These are phyloP conservation scores for Tenualosa ilisha DNA, from an alignment of 2,797 vertebrate genomes.

Conservation along the genomic window DNA sequence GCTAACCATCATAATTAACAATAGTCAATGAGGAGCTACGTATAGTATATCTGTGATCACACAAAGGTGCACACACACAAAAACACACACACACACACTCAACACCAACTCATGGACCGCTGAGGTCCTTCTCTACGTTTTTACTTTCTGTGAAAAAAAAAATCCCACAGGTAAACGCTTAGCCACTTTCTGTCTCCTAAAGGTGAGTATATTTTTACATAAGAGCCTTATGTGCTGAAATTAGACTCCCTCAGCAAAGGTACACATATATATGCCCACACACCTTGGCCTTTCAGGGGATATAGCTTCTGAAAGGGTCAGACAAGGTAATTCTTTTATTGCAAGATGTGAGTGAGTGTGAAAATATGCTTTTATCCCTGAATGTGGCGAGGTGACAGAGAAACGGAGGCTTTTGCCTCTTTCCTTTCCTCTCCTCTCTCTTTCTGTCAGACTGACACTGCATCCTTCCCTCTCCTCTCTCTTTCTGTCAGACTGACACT, in stretches of 20 bases:
- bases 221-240: not conserved
- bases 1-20: no score
- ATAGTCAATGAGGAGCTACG: no score
- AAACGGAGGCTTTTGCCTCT: not conserved
- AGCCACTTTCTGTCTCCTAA: not conserved
- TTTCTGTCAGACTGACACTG: not conserved
- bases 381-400: not conserved
- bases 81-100: no score
- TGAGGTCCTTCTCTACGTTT: not conserved
- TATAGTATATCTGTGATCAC: no score
- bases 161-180: not conserved
- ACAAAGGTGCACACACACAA: not conserved
- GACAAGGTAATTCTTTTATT: not conserved
- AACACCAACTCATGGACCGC: no score
- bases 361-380: not conserved
- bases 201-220: not conserved
- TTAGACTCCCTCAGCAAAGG: not conserved
- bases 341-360: not conserved
- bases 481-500: not conserved
- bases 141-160: not conserved
- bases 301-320: not conserved
- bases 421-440: not conserved
- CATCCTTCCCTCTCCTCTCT: not conserved
- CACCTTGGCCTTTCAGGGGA: not conserved
- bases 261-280: not conserved